Percentiles rank a stretch among this genome's conserved stretches.
These are phyloP conservation scores for Trematocara nigrifrons DNA, from an alignment of 2,113 vertebrate species.

Conservation along the genomic window DNA sequence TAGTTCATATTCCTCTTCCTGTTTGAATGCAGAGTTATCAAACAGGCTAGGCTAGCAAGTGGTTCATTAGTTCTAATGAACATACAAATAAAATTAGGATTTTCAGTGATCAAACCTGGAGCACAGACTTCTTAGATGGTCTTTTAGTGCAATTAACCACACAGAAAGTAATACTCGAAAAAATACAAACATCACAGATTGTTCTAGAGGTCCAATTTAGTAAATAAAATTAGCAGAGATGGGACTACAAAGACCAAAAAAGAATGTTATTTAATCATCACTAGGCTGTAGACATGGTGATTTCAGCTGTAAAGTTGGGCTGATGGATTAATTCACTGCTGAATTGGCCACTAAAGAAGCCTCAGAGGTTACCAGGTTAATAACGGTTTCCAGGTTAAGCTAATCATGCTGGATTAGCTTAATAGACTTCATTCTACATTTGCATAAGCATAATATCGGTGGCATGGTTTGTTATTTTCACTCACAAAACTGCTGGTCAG, in stretches of 20 bases:
- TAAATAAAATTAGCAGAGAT: background rate
- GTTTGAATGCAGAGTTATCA: background rate
- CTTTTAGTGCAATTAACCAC: background rate
- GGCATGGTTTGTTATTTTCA: too few species aligned
- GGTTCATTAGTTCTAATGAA: background rate
- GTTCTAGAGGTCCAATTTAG: background rate
- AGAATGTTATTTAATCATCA: background rate
- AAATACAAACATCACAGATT: background rate
- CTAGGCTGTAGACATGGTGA: background rate
- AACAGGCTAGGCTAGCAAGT: fast-evolving
- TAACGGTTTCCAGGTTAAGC: background rate
- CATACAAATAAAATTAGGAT: fast-evolving
- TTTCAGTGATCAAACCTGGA: background rate
- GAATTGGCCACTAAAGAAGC: background rate
- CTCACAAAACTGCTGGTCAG: too few species aligned
- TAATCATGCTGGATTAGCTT: background rate
- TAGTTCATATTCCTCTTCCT: background rate
- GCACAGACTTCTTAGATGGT: background rate
- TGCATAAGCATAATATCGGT: background rate
- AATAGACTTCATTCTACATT: background rate
- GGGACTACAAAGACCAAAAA: fast-evolving
- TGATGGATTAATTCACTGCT: background rate
- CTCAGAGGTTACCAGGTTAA: background rate
- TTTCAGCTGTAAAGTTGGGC: background rate
- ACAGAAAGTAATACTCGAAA: background rate